Percentiles rank a stretch among this genome's conserved stretches.
These are phyloP conservation scores for Hippocampus guttulatus DNA, from an alignment of 2,113 vertebrate genomes.

Conservation along the genomic window DNA sequence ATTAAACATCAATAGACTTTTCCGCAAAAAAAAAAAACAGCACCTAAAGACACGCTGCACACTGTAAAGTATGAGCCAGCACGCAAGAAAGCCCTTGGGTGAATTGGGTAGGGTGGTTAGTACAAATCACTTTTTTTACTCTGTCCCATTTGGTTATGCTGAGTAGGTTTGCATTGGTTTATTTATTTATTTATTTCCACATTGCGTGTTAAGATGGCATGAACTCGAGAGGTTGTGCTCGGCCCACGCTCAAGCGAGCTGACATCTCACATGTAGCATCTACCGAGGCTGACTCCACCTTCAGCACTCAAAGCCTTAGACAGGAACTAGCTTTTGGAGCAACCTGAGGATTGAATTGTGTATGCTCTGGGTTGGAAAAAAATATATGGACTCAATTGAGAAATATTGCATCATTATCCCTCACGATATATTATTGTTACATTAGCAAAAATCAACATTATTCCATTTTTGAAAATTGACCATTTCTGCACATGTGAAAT, in stretches of 20 bases:
- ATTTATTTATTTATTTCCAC: background rate
- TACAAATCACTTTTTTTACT: slow-evolving; percentile 5
- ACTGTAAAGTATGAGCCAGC: background rate
- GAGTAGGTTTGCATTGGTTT: background rate
- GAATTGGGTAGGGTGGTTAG: background rate
- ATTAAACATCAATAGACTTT: slow-evolving; percentile 60
- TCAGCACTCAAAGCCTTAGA: background rate
- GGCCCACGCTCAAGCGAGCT: background rate
- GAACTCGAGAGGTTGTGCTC: background rate
- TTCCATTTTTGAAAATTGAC: too few species aligned
- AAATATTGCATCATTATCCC: too few species aligned
- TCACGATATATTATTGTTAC: too few species aligned
- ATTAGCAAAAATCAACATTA: too few species aligned
- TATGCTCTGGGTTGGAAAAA: background rate
- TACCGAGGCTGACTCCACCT: background rate
- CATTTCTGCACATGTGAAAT: too few species aligned
- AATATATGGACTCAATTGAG: background rate
- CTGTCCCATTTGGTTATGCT: slow-evolving; percentile 3
- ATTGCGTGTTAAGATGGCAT: background rate
- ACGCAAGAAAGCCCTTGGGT: background rate
- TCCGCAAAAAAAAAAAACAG: slow-evolving; percentile 23
- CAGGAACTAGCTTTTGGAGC: background rate
- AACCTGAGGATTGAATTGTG: background rate
- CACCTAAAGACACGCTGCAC: slow-evolving; percentile 22
- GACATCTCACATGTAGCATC: background rate